Percentiles rank a stretch among this genome's conserved stretches.
Conservation (phyloP, 2,113 vertebrate genomes). For the Oreochromis tanganicae region DNA sequence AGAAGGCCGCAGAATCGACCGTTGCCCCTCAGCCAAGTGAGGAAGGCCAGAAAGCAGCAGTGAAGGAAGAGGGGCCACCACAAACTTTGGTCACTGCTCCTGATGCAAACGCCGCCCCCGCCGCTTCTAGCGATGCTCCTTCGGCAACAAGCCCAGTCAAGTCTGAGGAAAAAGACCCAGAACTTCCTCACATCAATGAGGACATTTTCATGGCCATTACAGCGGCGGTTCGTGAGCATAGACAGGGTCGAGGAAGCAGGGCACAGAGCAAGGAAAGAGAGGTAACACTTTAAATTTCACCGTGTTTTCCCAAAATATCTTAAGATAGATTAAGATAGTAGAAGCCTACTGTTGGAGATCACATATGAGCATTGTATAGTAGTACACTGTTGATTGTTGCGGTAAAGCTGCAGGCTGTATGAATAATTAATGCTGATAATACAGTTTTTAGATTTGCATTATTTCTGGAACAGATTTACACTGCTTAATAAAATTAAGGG, state of each 20-base stretch:
- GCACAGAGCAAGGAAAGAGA: neutral
- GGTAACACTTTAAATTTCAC: neutral
- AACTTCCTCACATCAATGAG: neutral
- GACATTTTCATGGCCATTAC: neutral
- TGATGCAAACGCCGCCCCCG: accelerated
- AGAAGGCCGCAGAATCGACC: neutral
- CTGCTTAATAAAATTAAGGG: no score
- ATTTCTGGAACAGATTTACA: no score
- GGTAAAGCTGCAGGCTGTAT: neutral
- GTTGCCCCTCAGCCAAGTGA: neutral
- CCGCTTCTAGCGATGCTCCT: neutral
- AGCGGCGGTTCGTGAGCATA: neutral
- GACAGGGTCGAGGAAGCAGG: neutral
- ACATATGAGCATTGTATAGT: neutral
- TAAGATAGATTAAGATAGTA: no score
- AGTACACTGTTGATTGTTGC: neutral
- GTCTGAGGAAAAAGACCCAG: accelerated
- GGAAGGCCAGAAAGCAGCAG: neutral
- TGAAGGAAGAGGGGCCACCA: neutral
- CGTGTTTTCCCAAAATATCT: neutral
- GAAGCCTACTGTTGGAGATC: accelerated
- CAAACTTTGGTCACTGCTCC: accelerated
- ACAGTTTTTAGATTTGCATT: accelerated
- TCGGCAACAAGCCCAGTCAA: neutral
- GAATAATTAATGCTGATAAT: neutral